Conservation (phyloP, 2,797 vertebrate genomes). For the Pseudochirops corinnae region DNA sequence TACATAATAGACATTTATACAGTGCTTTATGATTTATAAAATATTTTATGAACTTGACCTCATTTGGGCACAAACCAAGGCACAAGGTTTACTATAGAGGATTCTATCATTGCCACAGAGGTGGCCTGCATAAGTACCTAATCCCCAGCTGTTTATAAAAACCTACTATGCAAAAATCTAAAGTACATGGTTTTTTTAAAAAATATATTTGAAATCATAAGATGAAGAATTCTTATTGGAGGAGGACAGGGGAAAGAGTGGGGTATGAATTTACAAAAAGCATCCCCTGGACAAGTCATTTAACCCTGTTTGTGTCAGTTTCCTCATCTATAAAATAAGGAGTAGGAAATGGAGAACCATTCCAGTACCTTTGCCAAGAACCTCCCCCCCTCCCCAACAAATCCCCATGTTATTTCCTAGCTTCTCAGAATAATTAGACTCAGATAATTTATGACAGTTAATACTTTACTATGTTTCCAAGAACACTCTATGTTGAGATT, state of each 20-base stretch:
- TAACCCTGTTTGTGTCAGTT: neutral
- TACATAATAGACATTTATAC: neutral
- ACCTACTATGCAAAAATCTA: neutral
- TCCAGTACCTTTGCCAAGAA: neutral
- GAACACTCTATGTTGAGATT: neutral
- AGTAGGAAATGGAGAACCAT: neutral
- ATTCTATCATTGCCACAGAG: neutral
- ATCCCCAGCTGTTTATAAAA: neutral
- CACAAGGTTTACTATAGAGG: neutral
- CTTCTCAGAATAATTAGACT: neutral
- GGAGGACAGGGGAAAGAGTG: neutral
- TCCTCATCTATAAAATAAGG: neutral
- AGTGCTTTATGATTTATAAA: neutral
- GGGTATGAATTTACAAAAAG: neutral
- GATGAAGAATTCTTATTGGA: neutral
- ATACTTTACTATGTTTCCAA: neutral
- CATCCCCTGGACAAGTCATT: neutral
- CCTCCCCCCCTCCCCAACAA: neutral
- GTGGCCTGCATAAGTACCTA: neutral
- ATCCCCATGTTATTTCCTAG: neutral
- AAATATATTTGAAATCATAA: neutral
- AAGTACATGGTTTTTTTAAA: neutral
- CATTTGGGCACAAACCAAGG: neutral
- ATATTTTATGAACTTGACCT: neutral
- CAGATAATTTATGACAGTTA: neutral